These are phyloP conservation scores for Drosophila chauvacae DNA, from an alignment of 1,140 invertebrate species.

Conservation along the genomic window DNA sequence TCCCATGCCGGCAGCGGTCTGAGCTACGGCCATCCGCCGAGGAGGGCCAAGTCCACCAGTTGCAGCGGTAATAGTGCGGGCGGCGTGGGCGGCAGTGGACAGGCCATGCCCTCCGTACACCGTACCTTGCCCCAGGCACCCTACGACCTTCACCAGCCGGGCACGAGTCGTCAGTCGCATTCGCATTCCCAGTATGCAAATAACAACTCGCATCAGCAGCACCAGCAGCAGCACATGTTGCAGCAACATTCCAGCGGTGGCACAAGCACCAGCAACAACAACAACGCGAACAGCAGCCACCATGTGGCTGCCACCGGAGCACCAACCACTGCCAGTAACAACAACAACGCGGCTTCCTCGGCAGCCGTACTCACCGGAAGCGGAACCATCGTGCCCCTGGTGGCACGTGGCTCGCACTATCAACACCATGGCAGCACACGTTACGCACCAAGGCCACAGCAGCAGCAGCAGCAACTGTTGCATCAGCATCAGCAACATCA, in stretches of 20 bases:
- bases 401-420: constrained; percentile 62
- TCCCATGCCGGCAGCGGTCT: constrained; percentile 78
- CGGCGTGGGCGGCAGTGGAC: constrained; percentile 28
- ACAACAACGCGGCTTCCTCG: constrained; percentile 65
- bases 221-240: constrained; percentile 58
- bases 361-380: constrained; percentile 70
- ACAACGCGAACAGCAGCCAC: constrained; percentile 28
- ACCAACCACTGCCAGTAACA: constrained; percentile 58
- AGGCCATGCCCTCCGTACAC: constrained; percentile 58
- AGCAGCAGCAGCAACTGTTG: constrained; percentile 55
- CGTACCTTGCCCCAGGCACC: constrained; percentile 47
- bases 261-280: constrained; percentile 60
- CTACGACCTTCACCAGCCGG: constrained; percentile 55
- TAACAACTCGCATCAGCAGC: constrained; percentile 62
- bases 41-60: constrained; percentile 70
- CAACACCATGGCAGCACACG: constrained; percentile 59
- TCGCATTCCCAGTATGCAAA: constrained; percentile 46
- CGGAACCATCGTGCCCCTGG: constrained; percentile 67
- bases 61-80: constrained; percentile 35
- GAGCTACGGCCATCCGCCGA: constrained; percentile 80
- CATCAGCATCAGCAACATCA: constrained; percentile 57
- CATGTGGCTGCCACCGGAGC: constrained; percentile 32
- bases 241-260: constrained; percentile 56
- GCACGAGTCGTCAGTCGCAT: constrained; percentile 62
- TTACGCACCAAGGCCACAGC: constrained; percentile 63